Base-by-base conservation (phyloP, 2,113 vertebrate species). In the Arenaria interpres region DNA sequence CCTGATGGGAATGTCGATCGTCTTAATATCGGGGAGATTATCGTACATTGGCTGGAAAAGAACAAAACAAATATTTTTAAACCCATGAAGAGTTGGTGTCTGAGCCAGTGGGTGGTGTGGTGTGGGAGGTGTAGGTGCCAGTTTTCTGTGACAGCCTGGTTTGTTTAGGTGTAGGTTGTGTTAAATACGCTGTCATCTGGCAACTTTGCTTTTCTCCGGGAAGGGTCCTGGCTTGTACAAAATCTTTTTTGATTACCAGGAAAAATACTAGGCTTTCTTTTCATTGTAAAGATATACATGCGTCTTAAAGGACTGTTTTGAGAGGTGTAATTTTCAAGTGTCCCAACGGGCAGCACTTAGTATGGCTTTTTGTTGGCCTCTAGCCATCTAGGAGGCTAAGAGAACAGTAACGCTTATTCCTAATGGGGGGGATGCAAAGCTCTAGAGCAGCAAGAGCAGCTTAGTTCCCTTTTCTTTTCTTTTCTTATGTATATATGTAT, bases 41-140 rank as follows among this genome's bases (percentile, higher is more conserved):
- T 84, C 74, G 5, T 3, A 2, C 0, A 0, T 63, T 41, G 72
- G 23, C 62, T 91, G 78, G 39, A 79, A 88, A 87, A 87, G 51
- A 22, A 43, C 62, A 90, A 84, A 81, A 53, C 9, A 3, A 54
- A 15, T 56, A 53, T 76, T 92, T 48, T 46, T 71, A 77, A 88
- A 90, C 23, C 7, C 16, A 53, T 46, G 8, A 75, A 7, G 46
- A 45, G 39, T 64, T 80, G 74, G 24, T 85, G 22, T 69, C 10
- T 53, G 19, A 68, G 72, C 43, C 45, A 48, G 84, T 33, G 37
- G 74, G 77, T 1, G 23, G 79, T 85, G 53, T 75, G 69, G 7
- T 35, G 67, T 90, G 85, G 74, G 69, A 80, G 64, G 62, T 27
- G 15, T n/a, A 88, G 77, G 43, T 96, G 64, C 81, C 67, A 66